Base-by-base conservation (phyloP, 2,888 invertebrate genomes). In the Drosophila eohydei region DNA sequence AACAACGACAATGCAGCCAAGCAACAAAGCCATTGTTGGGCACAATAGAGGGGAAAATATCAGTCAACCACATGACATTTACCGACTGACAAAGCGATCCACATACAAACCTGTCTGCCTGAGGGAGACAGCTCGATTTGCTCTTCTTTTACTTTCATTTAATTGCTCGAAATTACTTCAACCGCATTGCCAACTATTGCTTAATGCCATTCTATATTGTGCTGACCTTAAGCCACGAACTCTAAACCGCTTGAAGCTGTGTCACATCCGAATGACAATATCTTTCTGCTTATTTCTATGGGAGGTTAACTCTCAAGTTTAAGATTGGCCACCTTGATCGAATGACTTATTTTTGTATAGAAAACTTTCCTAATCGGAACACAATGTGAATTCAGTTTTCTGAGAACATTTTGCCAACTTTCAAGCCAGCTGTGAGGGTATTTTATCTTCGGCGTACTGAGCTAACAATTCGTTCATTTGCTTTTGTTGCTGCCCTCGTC, bases 161-260 rank as follows among this genome's bases (percentile, higher is more conserved):
- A 78, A 80, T 78, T 88, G 76, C 84, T 80, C 71, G 77, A 87
- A 88, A 85, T 81, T 81, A 81, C 76, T 85, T 88, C 80, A 80
- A 79, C 85, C 85, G 81, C 88, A 88, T 81, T 78, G 83, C 74
- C 85, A 88, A 76, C 86, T 74, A 83, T 88, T 83, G 30, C 81
- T 89, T 86, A 86, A 86, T 83, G 84, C 74, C 86, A 74, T 72
- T 78, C 87, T 74, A 83, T 80, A 64, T 87, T 9, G 3, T 5
- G 52, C 26, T 26, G 38, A n/a, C 36, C n/a, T 9, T n/a, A 38
- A 38, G 16, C 50, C 12, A 9, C 14, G 38, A 12, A 16, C 8
- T 14, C 30, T 4, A 2, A n/a, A 8, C n/a, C 16, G 4, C 1
- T 11, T n/a, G 28, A 7, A 8, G 55, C 30, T 54, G 32, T 9